Base-by-base conservation (phyloP, 2,888 invertebrate genomes). In the Drosophila setosimentum region DNA sequence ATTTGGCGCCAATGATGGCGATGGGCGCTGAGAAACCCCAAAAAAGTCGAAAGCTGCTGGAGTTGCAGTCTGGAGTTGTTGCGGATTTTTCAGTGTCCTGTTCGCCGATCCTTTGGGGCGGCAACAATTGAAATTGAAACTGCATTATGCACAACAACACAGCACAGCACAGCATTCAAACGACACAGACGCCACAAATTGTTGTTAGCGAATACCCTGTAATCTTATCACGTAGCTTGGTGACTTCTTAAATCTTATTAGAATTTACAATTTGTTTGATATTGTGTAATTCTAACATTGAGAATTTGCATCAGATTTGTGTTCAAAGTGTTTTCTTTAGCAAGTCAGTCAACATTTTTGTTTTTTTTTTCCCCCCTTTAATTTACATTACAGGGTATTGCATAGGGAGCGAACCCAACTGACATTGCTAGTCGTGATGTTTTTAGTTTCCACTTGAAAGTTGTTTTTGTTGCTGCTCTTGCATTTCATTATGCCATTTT, bases 41-140 rank as follows among this genome's bases (percentile, higher is more conserved):
- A 60, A 71, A 58, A 59, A 35, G 51, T 35, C 32, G 30, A 40
- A n/a, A 63, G 30, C 57, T 45, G 57, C 45, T 54, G 32, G 33
- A 40, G 62, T 40, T 50, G 71, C 53, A 49, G 24, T 57, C 50
- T 51, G 60, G 13, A 37, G 13, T 24, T 45, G 40, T 27, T 60
- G 27, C 49, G 57, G 48, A 55, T 32, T 59, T 69, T 78, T 57
- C 57, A 53, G 65, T 63, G 72, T 76, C 65, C 82, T 80, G 73
- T 68, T 60, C 37, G 57, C 53, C 70, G 59, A 55, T 73, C 54
- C 69, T 76, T 61, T 60, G 64, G 76, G 76, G 69, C 63, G 78
- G 85, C 80, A 87, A 87, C 87, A 87, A 87, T 89, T 87, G 87
- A 87, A 87, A 87, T 87, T 89, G 85, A 87, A 85, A 89, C 87